Evolutionary conservation across 1,140 invertebrate species (phyloP), one percentile per base, ranked within the genome.

Genomic region (Reticulitermes speratus): DNA sequence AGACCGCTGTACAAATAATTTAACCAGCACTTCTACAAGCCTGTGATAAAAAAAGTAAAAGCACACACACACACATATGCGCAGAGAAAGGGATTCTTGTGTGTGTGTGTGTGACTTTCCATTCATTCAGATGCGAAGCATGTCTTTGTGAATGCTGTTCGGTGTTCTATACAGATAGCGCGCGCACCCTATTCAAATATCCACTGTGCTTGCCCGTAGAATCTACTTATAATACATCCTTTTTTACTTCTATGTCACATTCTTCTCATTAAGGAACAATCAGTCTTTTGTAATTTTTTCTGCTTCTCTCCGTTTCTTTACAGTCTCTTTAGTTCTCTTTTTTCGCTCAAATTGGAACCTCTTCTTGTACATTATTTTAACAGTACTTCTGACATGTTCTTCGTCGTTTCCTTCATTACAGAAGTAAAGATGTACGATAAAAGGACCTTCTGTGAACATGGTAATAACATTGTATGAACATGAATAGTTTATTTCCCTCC

Each of bases 1-100:
- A 75, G 65, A 30, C 25, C 16, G n/a, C 65, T 75, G 65, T 30
- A 30, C 65, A 75, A 75, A 75, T 75, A 75, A 75, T 75, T 75
- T 75, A 75, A 75, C 65, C 65, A 75, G 65, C 65, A 75, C 65
- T 75, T 75, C 65, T 75, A 75, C 25, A 75, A 75, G 65, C n/a
- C 8, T 75, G n/a, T 75, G 65, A 75, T 75, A 75, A 75, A 75
- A 69, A 75, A 75, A 25, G n/a, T 25, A n/a, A n/a, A 75, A 75
- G n/a, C 8, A 30, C 25, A 75, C 25, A 30, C 65, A 75, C 65
- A 75, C 65, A 38, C 38, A 38, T 5, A 38, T 38, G 38, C 38
- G 5, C 5, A 75, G n/a, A 55, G 19, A 65, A 75, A 75, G 65
- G 14, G 1, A 75, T 75, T 75, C 65, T 75, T 75, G n/a, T 75